A percentile compares a stretch with the other conserved stretches of the same genome.
Conservation (phyloP, 2,113 vertebrate species). For the Gnathonemus longibarbis region DNA sequence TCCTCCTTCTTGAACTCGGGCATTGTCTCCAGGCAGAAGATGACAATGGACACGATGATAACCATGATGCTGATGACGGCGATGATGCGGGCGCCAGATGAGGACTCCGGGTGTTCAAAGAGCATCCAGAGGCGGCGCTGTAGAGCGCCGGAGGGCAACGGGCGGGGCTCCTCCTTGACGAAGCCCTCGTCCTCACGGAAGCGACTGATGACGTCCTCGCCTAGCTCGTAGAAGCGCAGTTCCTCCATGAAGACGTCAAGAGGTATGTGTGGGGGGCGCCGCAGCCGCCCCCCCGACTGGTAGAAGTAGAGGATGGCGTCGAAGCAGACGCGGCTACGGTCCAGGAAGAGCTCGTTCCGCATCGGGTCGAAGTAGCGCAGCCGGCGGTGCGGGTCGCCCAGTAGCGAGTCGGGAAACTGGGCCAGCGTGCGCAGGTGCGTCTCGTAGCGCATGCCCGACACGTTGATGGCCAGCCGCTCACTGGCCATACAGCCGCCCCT, state of each 20-base stretch:
- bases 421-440: slow-evolving; percentile 70
- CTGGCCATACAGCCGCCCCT: slow-evolving; percentile 48
- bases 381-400: slow-evolving; percentile 64
- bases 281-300: slow-evolving; percentile 79
- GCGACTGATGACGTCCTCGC: slow-evolving; percentile 67
- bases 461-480: slow-evolving; percentile 67
- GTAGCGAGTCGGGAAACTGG: slow-evolving; percentile 72
- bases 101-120: slow-evolving; percentile 87
- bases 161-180: slow-evolving; percentile 60
- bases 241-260: slow-evolving; percentile 88
- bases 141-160: slow-evolving; percentile 62
- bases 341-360: slow-evolving; percentile 74
- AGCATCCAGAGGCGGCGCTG: slow-evolving; percentile 77
- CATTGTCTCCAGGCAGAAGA: slow-evolving; percentile 89
- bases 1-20: slow-evolving; percentile 75
- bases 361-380: slow-evolving; percentile 69
- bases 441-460: slow-evolving; percentile 73
- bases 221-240: slow-evolving; percentile 81
- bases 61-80: slow-evolving; percentile 87
- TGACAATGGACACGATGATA: slow-evolving; percentile 86
- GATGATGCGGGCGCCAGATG: slow-evolving; percentile 74
- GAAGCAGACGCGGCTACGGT: slow-evolving; percentile 72
- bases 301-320: slow-evolving; percentile 89
- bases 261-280: slow-evolving; percentile 76
- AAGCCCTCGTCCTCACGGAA: slow-evolving; percentile 85